Evolutionary conservation across 2,888 invertebrate genomes (phyloP).

Genomic region (Orchesellides sinensis): DNA sequence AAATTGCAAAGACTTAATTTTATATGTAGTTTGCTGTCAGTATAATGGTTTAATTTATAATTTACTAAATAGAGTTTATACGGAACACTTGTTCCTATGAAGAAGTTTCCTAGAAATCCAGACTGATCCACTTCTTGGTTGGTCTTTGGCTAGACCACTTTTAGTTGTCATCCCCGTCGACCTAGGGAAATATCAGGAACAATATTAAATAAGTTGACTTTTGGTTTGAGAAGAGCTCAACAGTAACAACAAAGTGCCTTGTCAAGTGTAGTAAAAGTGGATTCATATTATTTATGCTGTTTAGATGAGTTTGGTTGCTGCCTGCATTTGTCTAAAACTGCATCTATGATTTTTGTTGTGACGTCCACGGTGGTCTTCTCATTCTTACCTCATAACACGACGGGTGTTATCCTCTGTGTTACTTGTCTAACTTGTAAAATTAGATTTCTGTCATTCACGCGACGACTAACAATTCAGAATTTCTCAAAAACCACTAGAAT

Average conservation of each 20-base stretch:
- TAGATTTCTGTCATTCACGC: slow-evolving; percentile 49
- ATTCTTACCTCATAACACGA: slow-evolving; percentile 52
- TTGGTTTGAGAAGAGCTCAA: slow-evolving; percentile 5
- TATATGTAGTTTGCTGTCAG: too few relatives aligned
- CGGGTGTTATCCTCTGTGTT: slow-evolving; percentile 49
- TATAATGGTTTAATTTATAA: too few relatives aligned
- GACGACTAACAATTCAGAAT: not conserved
- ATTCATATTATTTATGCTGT: slow-evolving; percentile 21
- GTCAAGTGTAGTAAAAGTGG: slow-evolving; percentile 35
- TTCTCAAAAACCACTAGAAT: slow-evolving; percentile 13
- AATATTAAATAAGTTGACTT: slow-evolving; percentile 39
- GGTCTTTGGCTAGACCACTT: slow-evolving; percentile 4
- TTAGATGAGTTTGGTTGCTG: slow-evolving; percentile 23
- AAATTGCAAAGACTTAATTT: too few relatives aligned
- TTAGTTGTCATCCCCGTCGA: not conserved
- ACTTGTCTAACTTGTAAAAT: slow-evolving; percentile 37
- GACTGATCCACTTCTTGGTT: not conserved
- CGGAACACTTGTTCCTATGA: too few relatives aligned
- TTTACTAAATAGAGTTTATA: too few relatives aligned
- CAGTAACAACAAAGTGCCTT: slow-evolving; percentile 38
- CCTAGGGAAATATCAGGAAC: slow-evolving; percentile 1
- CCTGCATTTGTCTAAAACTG: slow-evolving; percentile 5
- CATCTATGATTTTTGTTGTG: slow-evolving; percentile 35
- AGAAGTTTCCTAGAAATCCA: too few relatives aligned
- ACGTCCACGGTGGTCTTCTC: slow-evolving; percentile 53